Evolutionary conservation across 2,888 invertebrate species (phyloP).

Genomic region (Cabera pusaria): DNA sequence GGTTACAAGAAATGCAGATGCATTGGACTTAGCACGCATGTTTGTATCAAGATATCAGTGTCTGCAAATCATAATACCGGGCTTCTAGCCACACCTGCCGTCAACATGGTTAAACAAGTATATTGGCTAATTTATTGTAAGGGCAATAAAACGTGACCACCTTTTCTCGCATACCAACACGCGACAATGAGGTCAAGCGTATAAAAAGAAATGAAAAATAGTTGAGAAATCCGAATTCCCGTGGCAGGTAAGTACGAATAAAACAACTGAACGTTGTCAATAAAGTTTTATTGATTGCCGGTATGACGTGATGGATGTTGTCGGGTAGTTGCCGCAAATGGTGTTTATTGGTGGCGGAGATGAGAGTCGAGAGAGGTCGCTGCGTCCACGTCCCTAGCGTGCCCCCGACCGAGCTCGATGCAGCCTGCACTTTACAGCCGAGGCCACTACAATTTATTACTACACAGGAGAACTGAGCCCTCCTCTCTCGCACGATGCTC

Average conservation of each 20-base stretch:
- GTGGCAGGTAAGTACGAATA: background rate
- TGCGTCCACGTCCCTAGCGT: conserved; percentile 10
- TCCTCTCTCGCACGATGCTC: conserved; percentile 49
- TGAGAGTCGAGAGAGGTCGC: no score
- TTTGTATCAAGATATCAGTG: no score
- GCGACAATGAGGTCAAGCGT: conserved; percentile 8
- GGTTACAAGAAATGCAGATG: no score
- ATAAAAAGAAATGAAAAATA: conserved; percentile 5
- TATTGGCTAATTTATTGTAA: conserved; percentile 8
- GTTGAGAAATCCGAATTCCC: no score
- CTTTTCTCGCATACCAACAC: conserved; percentile 9
- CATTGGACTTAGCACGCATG: no score
- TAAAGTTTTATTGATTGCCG: conserved; percentile 4
- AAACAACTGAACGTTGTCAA: conserved; percentile 1
- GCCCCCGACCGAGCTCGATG: conserved; percentile 12
- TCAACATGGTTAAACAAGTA: conserved; percentile 3
- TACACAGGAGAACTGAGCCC: conserved; percentile 43
- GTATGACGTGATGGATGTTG: conserved; percentile 13
- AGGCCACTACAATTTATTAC: conserved; percentile 76
- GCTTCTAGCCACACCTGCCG: no score
- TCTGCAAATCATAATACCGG: no score
- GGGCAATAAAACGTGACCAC: conserved; percentile 10
- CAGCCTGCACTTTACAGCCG: conserved; percentile 50
- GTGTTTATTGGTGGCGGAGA: conserved; percentile 7
- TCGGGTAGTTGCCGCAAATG: conserved; percentile 8